Evolutionary conservation across 2,888 invertebrate species (phyloP), one percentile per base, ranked within the genome.

Genomic region (Zygothrica quintamaculata): DNA sequence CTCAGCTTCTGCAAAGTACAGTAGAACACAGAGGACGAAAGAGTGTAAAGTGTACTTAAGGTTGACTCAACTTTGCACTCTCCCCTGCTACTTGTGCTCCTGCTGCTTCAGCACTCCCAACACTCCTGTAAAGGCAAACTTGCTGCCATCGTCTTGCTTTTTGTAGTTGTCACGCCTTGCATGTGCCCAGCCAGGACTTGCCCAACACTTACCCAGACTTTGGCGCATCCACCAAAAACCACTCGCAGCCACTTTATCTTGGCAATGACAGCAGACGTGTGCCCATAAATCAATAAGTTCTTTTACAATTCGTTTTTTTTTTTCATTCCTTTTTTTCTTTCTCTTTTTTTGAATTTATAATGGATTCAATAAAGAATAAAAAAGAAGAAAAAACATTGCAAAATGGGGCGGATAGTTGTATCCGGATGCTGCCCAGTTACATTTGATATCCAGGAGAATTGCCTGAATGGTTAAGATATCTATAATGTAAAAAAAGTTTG

Each of bases 11-110:
- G 76, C 39, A 64, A 70, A 76, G 77, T 79, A 82, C 71, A 74
- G 79, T 66, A 76, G 48, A 64, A 62, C 56, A 25, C 31, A 36
- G 34, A 34, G 16, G 8, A 40, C 31, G 34, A 43, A 58, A 56
- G 57, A 52, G 44, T 37, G 43, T 51, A 15, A 48, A 64, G 51
- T 58, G 76, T 68, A 55, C 77, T 66, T 77, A 68, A 70, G 75
- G 84, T 84, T 80, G 80, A 84, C 42, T 80, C 77, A 84, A 80
- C 80, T 80, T 75, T 84, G 80, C 62, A 61, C 68, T 73, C 52
- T 43, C 15, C 7, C 3, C 7, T 13, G 31, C 34, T 11, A 12
- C 46, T 13, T 31, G 8, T 15, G 7, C 13, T 16, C 22, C 6
- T 29, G 29, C 39, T 15, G 39, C 2, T 11, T 6, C n/a, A n/a